Conservation (phyloP, 2,797 vertebrate species). For the Cyclura pinguis region DNA sequence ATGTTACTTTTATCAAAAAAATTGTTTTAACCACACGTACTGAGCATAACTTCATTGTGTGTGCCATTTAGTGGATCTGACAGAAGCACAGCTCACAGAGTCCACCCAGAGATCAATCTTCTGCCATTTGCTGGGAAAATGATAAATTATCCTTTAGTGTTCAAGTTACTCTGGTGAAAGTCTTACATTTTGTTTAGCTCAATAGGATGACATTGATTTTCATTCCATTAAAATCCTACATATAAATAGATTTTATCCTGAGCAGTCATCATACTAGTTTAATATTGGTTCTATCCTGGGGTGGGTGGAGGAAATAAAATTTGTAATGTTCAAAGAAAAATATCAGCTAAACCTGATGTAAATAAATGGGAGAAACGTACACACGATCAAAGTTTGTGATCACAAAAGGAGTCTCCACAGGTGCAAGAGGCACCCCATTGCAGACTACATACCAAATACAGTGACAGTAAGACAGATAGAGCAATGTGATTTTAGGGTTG, state of each 20-base stretch:
- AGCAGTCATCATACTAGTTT: not conserved
- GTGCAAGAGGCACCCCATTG: not conserved
- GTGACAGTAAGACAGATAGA: not conserved
- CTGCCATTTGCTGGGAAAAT: constrained; percentile 37
- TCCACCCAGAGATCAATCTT: constrained; percentile 52
- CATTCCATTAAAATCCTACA: not conserved
- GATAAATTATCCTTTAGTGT: constrained; percentile 38
- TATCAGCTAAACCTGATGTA: not conserved
- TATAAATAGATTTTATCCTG: not conserved
- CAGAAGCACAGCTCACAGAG: constrained; percentile 51
- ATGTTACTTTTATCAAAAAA: constrained; percentile 41
- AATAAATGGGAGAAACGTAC: not conserved
- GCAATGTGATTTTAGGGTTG: not conserved
- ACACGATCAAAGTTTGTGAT: not conserved
- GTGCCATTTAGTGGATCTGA: constrained; percentile 54
- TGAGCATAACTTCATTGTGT: constrained; percentile 41
- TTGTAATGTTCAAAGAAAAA: not conserved
- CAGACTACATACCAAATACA: not conserved
- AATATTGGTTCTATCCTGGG: not conserved
- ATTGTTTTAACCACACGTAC: constrained; percentile 27
- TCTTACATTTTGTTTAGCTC: constrained; percentile 24
- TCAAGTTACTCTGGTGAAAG: not conserved
- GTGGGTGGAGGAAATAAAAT: not conserved
- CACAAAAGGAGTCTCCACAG: not conserved
- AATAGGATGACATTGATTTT: not conserved